phyloP scores from a whole-genome alignment of 2,113 vertebrate genomes.

The Ceyx margarethae region DNA sequence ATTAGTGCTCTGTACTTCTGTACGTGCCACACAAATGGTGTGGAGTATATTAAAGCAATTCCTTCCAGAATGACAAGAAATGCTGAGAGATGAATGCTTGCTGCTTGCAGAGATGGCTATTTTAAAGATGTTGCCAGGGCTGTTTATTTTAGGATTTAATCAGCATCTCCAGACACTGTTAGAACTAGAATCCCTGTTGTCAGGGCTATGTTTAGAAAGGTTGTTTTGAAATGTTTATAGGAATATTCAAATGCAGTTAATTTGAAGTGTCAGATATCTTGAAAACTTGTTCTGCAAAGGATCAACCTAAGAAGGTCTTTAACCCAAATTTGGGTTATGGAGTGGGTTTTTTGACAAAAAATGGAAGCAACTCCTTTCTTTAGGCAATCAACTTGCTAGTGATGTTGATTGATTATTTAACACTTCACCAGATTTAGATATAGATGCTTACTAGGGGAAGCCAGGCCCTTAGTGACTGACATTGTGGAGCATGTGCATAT shows the following conservation, averaged over 20 bases:
- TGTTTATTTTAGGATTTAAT: neutral
- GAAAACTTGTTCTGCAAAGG: neutral
- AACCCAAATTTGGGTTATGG: neutral
- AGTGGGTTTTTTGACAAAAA: neutral
- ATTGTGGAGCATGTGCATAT: neutral
- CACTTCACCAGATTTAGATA: neutral
- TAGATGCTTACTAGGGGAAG: neutral
- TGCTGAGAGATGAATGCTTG: neutral
- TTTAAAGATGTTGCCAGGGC: neutral
- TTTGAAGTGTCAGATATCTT: neutral
- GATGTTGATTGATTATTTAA: neutral
- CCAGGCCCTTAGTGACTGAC: neutral
- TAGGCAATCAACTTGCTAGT: rapidly evolving
- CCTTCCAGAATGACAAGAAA: neutral
- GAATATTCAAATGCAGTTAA: neutral
- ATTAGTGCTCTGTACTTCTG: neutral
- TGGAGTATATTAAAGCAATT: neutral
- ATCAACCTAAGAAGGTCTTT: neutral
- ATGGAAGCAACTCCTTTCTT: neutral
- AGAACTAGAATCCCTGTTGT: neutral
- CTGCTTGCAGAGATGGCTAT: neutral
- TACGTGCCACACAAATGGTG: neutral
- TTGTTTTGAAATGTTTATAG: neutral
- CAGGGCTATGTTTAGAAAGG: neutral
- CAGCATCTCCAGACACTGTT: neutral